Evolutionary conservation across 2,113 vertebrate genomes (phyloP).

Genomic region (Pelecanus crispus): DNA sequence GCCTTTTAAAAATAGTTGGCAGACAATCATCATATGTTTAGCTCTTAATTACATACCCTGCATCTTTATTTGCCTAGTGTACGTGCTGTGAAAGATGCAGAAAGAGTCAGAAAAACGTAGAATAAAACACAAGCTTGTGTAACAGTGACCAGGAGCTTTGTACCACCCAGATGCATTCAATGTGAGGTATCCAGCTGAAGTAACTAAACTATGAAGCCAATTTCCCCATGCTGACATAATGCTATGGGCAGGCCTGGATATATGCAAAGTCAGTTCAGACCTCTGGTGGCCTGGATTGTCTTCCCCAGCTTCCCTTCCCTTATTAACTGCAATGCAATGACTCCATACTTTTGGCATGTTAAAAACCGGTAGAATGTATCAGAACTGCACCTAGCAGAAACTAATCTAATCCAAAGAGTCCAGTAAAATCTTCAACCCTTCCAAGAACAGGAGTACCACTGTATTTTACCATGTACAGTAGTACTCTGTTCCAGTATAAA

Average conservation of each 20-base stretch:
- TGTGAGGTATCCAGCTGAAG: background rate
- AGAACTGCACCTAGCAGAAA: background rate
- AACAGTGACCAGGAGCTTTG: background rate
- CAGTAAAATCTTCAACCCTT: background rate
- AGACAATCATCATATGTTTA: background rate
- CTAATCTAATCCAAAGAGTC: background rate
- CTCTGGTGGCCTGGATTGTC: background rate
- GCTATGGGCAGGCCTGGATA: background rate
- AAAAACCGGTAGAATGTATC: background rate
- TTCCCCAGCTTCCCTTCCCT: background rate
- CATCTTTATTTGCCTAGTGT: background rate
- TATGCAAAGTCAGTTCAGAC: background rate
- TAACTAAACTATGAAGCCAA: background rate
- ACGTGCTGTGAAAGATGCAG: background rate
- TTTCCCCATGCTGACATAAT: background rate
- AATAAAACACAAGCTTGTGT: background rate
- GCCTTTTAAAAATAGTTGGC: background rate
- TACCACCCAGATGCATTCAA: background rate
- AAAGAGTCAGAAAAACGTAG: background rate
- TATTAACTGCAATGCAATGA: background rate
- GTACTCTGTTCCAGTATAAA: background rate
- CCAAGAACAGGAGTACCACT: background rate
- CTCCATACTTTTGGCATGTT: background rate
- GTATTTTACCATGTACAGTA: background rate
- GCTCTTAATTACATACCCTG: background rate